Evolutionary conservation across 92 coral and sea anemone genomes (phyloP), one percentile per base, ranked within the genome.

Genomic region (Porites cylindrica): DNA sequence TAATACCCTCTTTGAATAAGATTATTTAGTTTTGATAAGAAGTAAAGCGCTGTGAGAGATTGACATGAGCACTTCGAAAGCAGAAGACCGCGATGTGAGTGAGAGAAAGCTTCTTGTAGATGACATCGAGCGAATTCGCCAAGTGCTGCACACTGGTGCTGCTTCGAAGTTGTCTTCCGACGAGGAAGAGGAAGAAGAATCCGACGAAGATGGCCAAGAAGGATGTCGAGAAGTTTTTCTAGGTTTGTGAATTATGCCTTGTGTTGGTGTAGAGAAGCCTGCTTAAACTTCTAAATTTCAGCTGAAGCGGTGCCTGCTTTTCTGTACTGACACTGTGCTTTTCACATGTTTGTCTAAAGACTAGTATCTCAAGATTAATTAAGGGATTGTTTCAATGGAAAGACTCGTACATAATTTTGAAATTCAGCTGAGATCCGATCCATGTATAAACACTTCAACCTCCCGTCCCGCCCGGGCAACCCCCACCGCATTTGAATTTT

Each of bases 101-200:
- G 98, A 95, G 70, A 83, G 96, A 75, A 90, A 81, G 19, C 77
- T 91, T 74, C 91, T 95, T 56, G 95, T 87, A 2, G 95, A 95
- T 73, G 99, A 96, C 20, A 96, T 96, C 20, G 89, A 93, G 75
- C 93, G 90, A 82, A 96, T 96, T 86, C 96, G 94, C 19, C 93
- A 90, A 52, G 95, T 95, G 26, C 97, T 96, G 84, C 73, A 75
- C 32, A 75, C 62, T 29, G 96, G 91, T 13, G 83, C 71, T 8
- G 81, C 62, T 67, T 16, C 61, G 53, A 62, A 61, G 51, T 19
- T 64, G 2, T 52, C 83, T 16, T 79, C 77, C 29, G 91, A 90
- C 16, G 91, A 89, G 17, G 89, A 88, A 9, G 88, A 88, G 9
- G 93, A 77, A 21, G 92, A 80, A 21, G 87, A 11, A 9, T 69